These are phyloP conservation scores for Thripadectes ignobilis DNA, from an alignment of 2,797 vertebrate genomes.

Conservation along the genomic window DNA sequence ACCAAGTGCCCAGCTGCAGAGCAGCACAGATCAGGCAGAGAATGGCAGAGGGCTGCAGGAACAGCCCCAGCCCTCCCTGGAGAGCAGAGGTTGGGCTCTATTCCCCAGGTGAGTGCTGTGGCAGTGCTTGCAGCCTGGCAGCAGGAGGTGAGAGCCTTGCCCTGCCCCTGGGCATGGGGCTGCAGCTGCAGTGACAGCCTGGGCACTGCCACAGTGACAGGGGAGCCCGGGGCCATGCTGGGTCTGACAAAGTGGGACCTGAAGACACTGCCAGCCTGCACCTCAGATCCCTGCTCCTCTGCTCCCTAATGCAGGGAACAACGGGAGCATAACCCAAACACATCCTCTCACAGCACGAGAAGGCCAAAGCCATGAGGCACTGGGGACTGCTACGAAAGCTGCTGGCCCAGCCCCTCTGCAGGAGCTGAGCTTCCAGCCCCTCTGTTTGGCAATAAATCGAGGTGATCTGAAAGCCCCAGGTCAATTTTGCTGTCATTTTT, in stretches of 20 bases:
- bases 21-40: background rate
- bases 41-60: background rate
- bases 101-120: background rate
- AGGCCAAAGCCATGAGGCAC: background rate
- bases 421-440: background rate
- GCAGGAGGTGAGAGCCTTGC: background rate
- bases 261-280: rapidly evolving
- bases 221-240: background rate
- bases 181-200: background rate
- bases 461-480: background rate
- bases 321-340: background rate
- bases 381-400: background rate
- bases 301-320: background rate
- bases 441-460: background rate
- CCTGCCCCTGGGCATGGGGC: background rate
- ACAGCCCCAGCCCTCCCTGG: too few relatives aligned
- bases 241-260: background rate
- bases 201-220: background rate
- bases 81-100: background rate
- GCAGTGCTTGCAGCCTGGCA: background rate
- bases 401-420: background rate
- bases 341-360: rapidly evolving
- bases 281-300: background rate
- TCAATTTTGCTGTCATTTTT: background rate
- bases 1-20: background rate